Percentiles rank a stretch among this genome's conserved stretches.
phyloP scores from a whole-genome alignment of 1,140 invertebrate genomes.

The Listronotus oregonensis region DNA sequence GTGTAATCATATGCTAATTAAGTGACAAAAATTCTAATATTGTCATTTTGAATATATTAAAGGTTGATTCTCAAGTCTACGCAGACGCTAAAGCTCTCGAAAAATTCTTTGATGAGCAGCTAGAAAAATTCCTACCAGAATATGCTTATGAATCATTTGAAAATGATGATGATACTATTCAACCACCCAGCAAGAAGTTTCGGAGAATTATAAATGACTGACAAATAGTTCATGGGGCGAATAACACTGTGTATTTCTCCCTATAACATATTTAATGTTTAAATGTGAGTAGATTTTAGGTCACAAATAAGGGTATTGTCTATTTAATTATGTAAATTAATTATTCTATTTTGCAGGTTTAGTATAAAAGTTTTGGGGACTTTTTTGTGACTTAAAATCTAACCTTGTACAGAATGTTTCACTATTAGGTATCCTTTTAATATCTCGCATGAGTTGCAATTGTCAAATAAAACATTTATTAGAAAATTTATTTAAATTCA shows the following conservation, averaged over 20 bases:
- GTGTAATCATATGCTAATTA: too few species aligned
- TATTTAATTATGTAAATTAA: too few species aligned
- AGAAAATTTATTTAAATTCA: too few species aligned
- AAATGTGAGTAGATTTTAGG: background rate
- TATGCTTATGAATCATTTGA: constrained; percentile 66
- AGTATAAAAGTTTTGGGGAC: too few species aligned
- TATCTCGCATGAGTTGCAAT: too few species aligned
- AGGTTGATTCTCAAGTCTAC: constrained; percentile 83
- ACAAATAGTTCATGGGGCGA: constrained; percentile 51
- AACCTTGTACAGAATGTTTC: too few species aligned
- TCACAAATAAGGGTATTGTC: too few species aligned
- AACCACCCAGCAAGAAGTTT: constrained; percentile 63
- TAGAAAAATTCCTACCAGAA: constrained; percentile 79
- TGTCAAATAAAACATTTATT: too few species aligned
- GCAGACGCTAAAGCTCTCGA: constrained; percentile 82
- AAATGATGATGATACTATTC: constrained; percentile 54
- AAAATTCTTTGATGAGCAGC: constrained; percentile 82
- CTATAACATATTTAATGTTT: constrained; percentile 32
- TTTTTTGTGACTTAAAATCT: too few species aligned
- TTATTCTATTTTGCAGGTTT: too few species aligned
- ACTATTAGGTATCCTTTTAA: too few species aligned
- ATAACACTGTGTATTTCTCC: constrained; percentile 50
- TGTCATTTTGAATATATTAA: constrained; percentile 43
- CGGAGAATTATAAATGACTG: constrained; percentile 62
- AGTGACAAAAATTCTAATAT: background rate